These are phyloP conservation scores for Apeltes quadracus DNA, from an alignment of 2,113 vertebrate species.

Conservation along the genomic window DNA sequence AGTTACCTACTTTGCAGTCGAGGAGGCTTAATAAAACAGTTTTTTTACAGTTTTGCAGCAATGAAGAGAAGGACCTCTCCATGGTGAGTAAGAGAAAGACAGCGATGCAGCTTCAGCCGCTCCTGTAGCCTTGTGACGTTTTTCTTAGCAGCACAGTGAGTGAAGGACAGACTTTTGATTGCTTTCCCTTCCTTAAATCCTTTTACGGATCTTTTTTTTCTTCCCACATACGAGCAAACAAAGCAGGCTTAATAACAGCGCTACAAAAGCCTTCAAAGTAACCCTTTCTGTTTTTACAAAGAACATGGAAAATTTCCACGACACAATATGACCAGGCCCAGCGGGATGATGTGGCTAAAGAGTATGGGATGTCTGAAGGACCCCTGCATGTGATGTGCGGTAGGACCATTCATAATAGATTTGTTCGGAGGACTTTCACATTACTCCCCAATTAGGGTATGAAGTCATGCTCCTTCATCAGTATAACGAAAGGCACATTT, in stretches of 20 bases:
- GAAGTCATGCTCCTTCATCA: constrained; percentile 77
- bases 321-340: constrained; percentile 47
- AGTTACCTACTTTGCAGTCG: background rate
- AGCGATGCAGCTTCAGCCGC: constrained; percentile 58
- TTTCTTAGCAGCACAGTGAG: constrained; percentile 50
- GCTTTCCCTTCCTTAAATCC: constrained; percentile 53
- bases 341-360: constrained; percentile 58
- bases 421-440: constrained; percentile 74
- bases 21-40: constrained; percentile 37
- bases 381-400: constrained; percentile 62
- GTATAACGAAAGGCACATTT: constrained; percentile 74
- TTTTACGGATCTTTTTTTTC: constrained; percentile 55
- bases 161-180: constrained; percentile 74
- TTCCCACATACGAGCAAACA: constrained; percentile 63
- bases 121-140: constrained; percentile 61
- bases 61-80: constrained; percentile 45
- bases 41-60: constrained; percentile 9
- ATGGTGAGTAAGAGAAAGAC: constrained; percentile 10
- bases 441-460: constrained; percentile 75
- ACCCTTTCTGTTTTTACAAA: constrained; percentile 51
- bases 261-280: constrained; percentile 59
- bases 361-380: constrained; percentile 45
- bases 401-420: constrained; percentile 78
- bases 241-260: constrained; percentile 59
- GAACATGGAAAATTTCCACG: constrained; percentile 52